Percentiles rank a stretch among this genome's conserved stretches.
phyloP scores from a whole-genome alignment of 2,113 vertebrate species.

The Elanoides forficatus region DNA sequence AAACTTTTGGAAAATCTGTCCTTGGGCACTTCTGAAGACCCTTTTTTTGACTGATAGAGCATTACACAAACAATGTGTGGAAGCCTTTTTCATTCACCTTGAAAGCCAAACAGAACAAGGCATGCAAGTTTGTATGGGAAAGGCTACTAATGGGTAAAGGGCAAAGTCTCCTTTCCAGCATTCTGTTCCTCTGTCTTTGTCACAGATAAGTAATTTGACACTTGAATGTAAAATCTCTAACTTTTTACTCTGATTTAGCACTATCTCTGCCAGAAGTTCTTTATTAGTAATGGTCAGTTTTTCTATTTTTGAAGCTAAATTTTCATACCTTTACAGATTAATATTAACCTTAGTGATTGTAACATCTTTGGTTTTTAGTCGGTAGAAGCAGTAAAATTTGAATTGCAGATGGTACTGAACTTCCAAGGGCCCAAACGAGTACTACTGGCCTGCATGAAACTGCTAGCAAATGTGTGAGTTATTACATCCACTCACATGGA shows the following conservation, averaged over 20 bases:
- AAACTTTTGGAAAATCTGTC: neutral
- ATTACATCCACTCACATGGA: neutral
- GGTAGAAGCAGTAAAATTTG: neutral
- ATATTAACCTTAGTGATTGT: neutral
- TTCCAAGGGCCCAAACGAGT: neutral
- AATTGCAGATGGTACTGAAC: neutral
- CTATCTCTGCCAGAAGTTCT: neutral
- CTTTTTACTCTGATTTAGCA: neutral
- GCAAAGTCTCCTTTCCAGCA: neutral
- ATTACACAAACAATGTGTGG: neutral
- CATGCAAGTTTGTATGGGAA: neutral
- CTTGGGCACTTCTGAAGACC: neutral
- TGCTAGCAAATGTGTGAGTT: neutral
- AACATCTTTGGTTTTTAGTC: neutral
- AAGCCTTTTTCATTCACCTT: neutral
- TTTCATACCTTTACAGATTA: neutral
- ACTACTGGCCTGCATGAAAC: neutral
- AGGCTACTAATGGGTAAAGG: neutral
- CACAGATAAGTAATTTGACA: neutral
- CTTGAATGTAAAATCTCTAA: rapidly evolving
- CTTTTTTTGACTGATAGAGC: neutral
- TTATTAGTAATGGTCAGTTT: neutral
- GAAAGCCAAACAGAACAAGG: neutral
- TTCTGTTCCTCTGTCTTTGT: neutral
- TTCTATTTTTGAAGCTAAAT: neutral